Base-by-base conservation (phyloP, 2,797 vertebrate genomes). In the Coreius guichenoti region DNA sequence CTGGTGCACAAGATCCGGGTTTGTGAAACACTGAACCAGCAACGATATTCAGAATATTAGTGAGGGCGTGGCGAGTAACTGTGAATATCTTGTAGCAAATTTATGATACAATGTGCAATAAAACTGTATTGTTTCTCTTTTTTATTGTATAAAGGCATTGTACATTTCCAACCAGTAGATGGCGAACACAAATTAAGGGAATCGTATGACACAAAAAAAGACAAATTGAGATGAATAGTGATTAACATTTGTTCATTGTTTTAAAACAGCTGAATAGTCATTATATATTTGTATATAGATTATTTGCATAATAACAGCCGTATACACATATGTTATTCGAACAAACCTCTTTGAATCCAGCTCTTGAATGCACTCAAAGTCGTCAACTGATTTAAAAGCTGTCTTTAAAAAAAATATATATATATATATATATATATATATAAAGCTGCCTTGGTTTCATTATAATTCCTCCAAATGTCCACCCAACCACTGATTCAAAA, bases 1-100 rank as follows among this genome's bases (percentile, higher is more conserved):
- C 85, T 87, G 77, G 65, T 85, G 84, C 85, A 51, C 45, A 33
- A 84, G 83, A 84, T 87, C 86, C 86, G 86, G 86, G 76, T 87
- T 67, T 65, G 45, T 80, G 29, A 51, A 80, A 29, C 14, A 49
- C 39, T 51, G n/a, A 56, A 36, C 21, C 29, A 49, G 21, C 31
- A 68, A 23, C 39, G 7, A 31, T 14, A 3, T 17, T n/a, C 13
- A 51, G 5, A 12, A 43, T 31, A n/a, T 74, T 3, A 5, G 16
- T 6, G 70, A 13, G 16, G 76, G 77, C n/a, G 36, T 12, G 5
- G 9, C n/a, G 77, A 79, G 4, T 1, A 43, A 47, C 9, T 21
- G 14, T 0, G 0, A 6, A 56, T 33, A 1, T 7, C 26, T 14
- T 29, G 4, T 17, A 17, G 54, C 14, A 23, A 39, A 17, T 79